These are phyloP conservation scores for Chinchilla lanigera DNA, from an alignment of 2,113 vertebrate species.

Conservation along the genomic window DNA sequence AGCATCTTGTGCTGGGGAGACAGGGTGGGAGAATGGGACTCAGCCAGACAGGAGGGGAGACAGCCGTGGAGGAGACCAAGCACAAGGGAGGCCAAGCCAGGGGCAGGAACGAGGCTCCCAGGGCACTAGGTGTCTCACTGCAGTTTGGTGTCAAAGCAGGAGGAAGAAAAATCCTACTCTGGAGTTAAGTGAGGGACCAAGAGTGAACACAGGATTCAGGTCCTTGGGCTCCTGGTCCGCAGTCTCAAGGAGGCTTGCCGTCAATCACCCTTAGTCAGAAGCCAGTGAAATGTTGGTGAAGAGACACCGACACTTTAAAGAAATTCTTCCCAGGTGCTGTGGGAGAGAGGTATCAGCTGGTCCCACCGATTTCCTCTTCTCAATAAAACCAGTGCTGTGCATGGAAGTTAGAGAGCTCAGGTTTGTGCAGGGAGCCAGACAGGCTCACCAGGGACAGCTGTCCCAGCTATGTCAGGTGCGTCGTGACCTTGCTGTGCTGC, in stretches of 20 bases:
- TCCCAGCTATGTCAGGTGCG: accelerated
- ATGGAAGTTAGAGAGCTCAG: not conserved
- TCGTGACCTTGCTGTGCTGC: not conserved
- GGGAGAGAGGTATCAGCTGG: too few species aligned
- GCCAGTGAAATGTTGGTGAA: not conserved
- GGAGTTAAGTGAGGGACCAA: not conserved
- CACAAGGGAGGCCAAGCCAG: not conserved
- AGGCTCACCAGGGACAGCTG: too few species aligned
- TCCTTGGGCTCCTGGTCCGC: not conserved
- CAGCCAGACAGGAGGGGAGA: not conserved
- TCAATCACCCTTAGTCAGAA: not conserved
- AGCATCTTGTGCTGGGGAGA: not conserved
- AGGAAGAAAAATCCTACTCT: accelerated
- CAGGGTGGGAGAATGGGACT: not conserved
- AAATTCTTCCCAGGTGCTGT: too few species aligned
- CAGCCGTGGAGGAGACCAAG: not conserved
- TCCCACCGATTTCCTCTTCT: not conserved
- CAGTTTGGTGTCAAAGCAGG: not conserved
- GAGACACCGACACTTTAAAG: not conserved
- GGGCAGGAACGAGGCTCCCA: not conserved
- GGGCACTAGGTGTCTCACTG: too few species aligned
- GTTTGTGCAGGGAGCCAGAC: too few species aligned
- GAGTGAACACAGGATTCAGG: accelerated
- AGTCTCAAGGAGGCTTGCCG: not conserved
- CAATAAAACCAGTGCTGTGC: too few species aligned